These are phyloP conservation scores for Belgica antarctica DNA, from an alignment of 2,888 invertebrate species.

Conservation along the genomic window DNA sequence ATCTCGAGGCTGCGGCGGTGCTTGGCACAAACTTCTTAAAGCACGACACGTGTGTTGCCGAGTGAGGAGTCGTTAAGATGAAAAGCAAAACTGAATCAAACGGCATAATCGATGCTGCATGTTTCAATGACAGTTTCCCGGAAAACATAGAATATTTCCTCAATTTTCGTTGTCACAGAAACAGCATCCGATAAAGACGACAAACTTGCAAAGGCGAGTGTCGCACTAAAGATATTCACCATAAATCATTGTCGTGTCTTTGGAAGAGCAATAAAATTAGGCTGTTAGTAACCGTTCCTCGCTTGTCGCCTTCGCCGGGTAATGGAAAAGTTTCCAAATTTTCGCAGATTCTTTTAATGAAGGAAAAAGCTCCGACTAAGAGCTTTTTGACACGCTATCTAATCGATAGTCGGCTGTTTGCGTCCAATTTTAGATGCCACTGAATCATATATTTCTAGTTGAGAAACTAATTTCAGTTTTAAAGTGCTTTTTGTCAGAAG, in stretches of 20 bases:
- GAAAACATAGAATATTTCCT: neutral
- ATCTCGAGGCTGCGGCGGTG: neutral
- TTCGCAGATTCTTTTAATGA: neutral
- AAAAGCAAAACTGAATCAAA: neutral
- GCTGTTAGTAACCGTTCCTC: neutral
- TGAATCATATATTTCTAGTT: no score
- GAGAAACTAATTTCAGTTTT: no score
- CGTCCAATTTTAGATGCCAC: no score
- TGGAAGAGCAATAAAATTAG: neutral
- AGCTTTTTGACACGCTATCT: no score
- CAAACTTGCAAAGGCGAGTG: neutral
- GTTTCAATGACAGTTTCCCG: neutral
- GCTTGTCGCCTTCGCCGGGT: neutral
- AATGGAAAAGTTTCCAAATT: neutral
- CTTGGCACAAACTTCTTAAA: neutral
- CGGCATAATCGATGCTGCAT: neutral
- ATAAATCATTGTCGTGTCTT: neutral
- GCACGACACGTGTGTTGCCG: neutral
- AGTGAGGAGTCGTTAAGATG: neutral
- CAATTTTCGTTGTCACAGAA: no score
- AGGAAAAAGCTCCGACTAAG: no score
- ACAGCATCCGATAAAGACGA: neutral
- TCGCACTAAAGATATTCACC: slow-evolving; percentile 1
- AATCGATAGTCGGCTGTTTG: no score
- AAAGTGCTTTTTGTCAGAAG: no score